These are phyloP conservation scores for Therioaphis trifolii DNA, from an alignment of 2,888 invertebrate species.

Conservation along the genomic window DNA sequence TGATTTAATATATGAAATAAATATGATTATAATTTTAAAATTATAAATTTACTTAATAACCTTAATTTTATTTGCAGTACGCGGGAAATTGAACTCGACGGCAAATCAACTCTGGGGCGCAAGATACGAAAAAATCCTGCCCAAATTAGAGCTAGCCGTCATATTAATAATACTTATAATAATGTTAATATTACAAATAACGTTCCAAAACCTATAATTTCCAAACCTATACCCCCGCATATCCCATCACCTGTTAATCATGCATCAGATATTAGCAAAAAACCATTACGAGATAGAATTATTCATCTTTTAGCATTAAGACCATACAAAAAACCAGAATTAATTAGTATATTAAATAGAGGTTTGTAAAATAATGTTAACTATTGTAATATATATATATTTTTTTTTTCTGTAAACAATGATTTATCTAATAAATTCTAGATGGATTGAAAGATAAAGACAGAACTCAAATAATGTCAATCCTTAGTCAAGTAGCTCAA, in stretches of 20 bases:
- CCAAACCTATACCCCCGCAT: conserved; percentile 58
- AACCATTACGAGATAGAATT: conserved; percentile 73
- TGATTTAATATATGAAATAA: no score
- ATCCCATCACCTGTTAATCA: conserved; percentile 55
- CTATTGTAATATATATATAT: not conserved
- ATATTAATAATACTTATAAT: conserved; percentile 59
- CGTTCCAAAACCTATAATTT: conserved; percentile 62
- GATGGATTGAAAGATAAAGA: conserved; percentile 91
- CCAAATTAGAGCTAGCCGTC: conserved; percentile 58
- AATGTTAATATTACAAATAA: conserved; percentile 59
- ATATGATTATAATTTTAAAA: no score
- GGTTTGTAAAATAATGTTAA: conserved; percentile 72
- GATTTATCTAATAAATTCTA: conserved; percentile 67
- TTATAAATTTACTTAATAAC: no score
- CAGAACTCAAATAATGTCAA: conserved; percentile 79
- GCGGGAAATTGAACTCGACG: conserved; percentile 87
- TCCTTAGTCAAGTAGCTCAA: conserved; percentile 75
- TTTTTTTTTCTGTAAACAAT: not conserved
- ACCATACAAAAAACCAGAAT: conserved; percentile 93
- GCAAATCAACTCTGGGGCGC: conserved; percentile 88
- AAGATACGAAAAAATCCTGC: conserved; percentile 58
- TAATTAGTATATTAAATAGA: conserved; percentile 82
- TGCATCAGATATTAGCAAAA: conserved; percentile 59
- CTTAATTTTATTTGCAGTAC: conserved; percentile 76
- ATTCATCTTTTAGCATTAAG: conserved; percentile 93